phyloP scores from a whole-genome alignment of 2,113 vertebrate genomes.

The Xiphorhynchus elegans region DNA sequence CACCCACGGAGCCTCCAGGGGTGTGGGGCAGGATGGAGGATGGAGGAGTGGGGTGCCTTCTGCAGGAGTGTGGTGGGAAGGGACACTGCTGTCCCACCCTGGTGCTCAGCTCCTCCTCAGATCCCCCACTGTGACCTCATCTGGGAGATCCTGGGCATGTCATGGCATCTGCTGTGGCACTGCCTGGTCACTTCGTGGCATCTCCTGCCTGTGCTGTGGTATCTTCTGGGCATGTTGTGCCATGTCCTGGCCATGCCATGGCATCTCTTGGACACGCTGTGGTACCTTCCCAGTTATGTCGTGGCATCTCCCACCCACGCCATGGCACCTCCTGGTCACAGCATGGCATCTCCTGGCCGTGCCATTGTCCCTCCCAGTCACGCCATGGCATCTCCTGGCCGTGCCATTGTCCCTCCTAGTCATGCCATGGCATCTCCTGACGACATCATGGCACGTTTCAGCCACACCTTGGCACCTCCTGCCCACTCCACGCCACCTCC shows the following conservation, averaged over 20 bases:
- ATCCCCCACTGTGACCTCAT: background rate
- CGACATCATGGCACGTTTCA: too few relatives aligned
- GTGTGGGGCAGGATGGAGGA: background rate
- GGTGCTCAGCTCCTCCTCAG: background rate
- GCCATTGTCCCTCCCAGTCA: rapidly evolving
- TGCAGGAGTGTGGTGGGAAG: background rate
- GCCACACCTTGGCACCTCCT: background rate
- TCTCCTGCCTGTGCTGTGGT: background rate
- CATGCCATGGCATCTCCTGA: too few relatives aligned
- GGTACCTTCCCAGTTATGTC: rapidly evolving
- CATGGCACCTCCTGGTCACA: background rate
- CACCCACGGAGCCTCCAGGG: rapidly evolving
- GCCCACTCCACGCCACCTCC: background rate
- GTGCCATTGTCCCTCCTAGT: too few relatives aligned
- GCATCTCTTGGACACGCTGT: background rate
- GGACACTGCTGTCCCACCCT: rapidly evolving
- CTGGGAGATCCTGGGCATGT: background rate
- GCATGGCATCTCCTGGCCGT: background rate
- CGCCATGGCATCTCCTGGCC: rapidly evolving
- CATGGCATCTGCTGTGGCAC: background rate
- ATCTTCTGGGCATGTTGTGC: rapidly evolving
- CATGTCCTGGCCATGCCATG: background rate
- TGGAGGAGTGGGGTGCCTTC: background rate
- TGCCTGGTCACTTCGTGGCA: background rate
- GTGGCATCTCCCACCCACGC: background rate